Evolutionary conservation across 2,113 vertebrate species (phyloP).

Genomic region (Cranoglanis bouderius): DNA sequence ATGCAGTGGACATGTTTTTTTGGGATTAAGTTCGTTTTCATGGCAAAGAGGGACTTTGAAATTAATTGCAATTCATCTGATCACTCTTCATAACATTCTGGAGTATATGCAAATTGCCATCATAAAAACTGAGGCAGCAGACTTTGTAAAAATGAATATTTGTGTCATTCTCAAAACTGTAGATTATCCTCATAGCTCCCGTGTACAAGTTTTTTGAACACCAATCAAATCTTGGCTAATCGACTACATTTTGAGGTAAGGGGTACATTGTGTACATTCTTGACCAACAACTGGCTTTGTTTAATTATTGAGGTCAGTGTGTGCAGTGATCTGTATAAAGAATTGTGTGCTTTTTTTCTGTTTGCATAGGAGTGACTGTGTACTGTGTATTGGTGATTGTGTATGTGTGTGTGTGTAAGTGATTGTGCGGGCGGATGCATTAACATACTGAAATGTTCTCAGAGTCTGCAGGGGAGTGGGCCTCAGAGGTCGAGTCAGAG

Average conservation of each 20-base stretch:
- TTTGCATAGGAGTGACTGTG: background rate
- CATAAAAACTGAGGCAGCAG: no score
- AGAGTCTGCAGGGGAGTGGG: conserved; percentile 89
- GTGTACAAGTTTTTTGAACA: background rate
- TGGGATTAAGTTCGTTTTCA: no score
- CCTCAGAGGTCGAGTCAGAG: conserved; percentile 91
- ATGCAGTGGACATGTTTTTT: no score
- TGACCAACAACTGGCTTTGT: background rate
- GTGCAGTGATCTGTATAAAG: background rate
- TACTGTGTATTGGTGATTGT: background rate
- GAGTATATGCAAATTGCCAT: no score
- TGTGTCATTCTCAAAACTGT: no score
- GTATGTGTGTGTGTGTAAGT: background rate
- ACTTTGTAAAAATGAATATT: no score
- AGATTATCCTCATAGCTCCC: background rate
- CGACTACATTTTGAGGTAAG: background rate
- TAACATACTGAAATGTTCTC: conserved; percentile 72
- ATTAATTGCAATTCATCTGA: no score
- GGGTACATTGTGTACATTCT: background rate
- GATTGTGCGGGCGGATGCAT: conserved; percentile 51
- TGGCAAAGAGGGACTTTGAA: no score
- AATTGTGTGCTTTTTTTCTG: background rate
- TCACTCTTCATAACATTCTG: no score
- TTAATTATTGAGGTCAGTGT: background rate
- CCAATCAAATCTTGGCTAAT: background rate